Base-by-base conservation (phyloP, 1,140 invertebrate genomes). In the Hestina assimilis region DNA sequence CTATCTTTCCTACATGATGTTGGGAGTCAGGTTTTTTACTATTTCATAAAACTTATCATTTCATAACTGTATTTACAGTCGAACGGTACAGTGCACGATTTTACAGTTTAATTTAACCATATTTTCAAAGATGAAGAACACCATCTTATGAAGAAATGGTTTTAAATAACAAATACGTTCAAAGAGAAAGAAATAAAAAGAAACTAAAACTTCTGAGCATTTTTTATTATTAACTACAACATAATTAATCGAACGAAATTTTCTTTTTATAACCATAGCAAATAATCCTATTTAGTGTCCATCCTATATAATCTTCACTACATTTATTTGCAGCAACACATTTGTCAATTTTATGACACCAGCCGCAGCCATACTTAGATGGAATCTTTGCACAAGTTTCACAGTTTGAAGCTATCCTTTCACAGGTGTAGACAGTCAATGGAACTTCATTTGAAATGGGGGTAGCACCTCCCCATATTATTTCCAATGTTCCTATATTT, bases 381-480 rank as follows among this genome's bases (percentile, higher is more conserved):
- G 60, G 59, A 20, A 72, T 63, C n/a, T 17, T 11, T 23, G 17
- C 54, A 42, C 72, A 78, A 8, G 47, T 29, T 40, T 59, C 55
- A 58, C 68, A 70, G n/a, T 54, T 23, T 12, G 7, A 5, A 5
- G 24, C 52, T 20, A 69, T 45, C 4, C 15, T 4, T 54, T 67
- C 61, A 57, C 61, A 70, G 19, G 53, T 45, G 28, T 78, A 79
- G 28, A 72, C 63, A 11, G 42, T 31, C 1, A 77, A 15, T 7
- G 61, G 53, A 17, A 77, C 46, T 14, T 59, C 31, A 41, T 78
- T 78, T 0, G 70, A 75, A 40, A 64, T 51, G 9, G 67, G 68
- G 20, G 54, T 55, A 12, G 53, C 23, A 11, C 72, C 75, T 12
- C 71, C 71, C 68, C 72, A 79, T 7, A 79, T 59, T 0, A 78